Evolutionary conservation across 2,888 invertebrate species (phyloP).

Genomic region (Pachymerium ferrugineum): DNA sequence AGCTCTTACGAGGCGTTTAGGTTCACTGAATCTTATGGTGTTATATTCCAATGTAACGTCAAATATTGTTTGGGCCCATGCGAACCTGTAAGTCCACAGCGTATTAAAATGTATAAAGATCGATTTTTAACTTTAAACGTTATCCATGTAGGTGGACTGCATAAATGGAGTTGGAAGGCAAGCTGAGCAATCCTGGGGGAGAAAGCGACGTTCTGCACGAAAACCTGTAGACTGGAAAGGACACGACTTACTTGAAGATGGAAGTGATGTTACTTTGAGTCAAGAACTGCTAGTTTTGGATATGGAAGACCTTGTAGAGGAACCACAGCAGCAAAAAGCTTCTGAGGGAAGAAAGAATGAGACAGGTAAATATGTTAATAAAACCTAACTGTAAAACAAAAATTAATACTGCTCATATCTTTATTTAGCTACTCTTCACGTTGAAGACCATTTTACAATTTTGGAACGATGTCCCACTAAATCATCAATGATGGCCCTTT

Average conservation of each 20-base stretch:
- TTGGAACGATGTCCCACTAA: slow-evolving; percentile 88
- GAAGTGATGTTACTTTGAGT: slow-evolving; percentile 85
- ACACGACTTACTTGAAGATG: slow-evolving; percentile 40
- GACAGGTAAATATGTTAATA: neutral
- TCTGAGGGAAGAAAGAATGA: neutral
- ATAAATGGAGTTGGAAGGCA: slow-evolving; percentile 44
- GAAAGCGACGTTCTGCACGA: slow-evolving; percentile 57
- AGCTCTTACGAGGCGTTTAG: slow-evolving; percentile 91
- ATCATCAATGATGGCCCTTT: slow-evolving; percentile 81
- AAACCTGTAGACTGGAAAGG: slow-evolving; percentile 30
- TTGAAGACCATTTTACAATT: slow-evolving; percentile 60
- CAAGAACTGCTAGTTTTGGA: slow-evolving; percentile 90
- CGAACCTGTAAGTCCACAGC: slow-evolving; percentile 67
- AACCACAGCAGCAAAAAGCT: neutral
- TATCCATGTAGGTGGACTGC: slow-evolving; percentile 38
- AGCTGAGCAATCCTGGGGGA: slow-evolving; percentile 88
- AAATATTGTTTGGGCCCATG: slow-evolving; percentile 93
- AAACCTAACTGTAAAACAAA: neutral
- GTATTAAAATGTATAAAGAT: neutral
- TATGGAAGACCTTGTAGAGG: slow-evolving; percentile 62
- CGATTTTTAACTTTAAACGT: neutral
- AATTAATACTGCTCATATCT: neutral
- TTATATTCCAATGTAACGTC: slow-evolving; percentile 95
- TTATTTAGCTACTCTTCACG: neutral
- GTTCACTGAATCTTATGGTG: slow-evolving; percentile 92